Conservation (phyloP, 2,797 vertebrate species). For the Novumbra hubbsi region DNA sequence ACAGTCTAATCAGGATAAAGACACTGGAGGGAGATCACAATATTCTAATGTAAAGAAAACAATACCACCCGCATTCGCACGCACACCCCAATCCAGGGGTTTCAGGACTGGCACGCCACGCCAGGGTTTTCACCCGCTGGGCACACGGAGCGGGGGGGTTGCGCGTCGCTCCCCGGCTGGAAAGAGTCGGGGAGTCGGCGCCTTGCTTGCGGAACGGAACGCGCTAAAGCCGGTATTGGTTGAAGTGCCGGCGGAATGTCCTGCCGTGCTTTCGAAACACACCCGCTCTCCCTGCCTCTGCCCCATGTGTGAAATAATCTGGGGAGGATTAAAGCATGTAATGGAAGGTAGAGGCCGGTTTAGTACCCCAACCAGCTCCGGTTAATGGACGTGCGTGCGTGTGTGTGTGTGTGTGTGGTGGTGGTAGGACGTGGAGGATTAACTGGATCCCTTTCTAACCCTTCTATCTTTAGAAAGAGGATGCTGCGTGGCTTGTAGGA, state of each 20-base stretch:
- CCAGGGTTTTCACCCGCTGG: not conserved
- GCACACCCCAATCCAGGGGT: no score
- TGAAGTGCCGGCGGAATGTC: not conserved
- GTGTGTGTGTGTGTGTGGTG: not conserved
- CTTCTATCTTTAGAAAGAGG: not conserved
- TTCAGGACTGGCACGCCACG: not conserved
- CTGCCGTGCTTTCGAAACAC: not conserved
- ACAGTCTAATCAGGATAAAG: slow-evolving; percentile 33
- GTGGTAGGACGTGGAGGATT: not conserved
- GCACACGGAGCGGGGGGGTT: not conserved
- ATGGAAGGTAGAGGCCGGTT: no score
- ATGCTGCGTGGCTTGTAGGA: not conserved
- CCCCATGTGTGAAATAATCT: not conserved
- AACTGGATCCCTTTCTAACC: not conserved
- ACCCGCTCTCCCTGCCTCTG: not conserved
- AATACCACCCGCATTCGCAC: no score
- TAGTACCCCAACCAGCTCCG: no score
- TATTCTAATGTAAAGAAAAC: slow-evolving; percentile 15
- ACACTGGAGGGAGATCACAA: slow-evolving; percentile 26
- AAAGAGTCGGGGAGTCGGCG: not conserved
- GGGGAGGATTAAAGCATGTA: no score
- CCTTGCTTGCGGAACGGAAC: not conserved
- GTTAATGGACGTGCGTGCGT: not conserved
- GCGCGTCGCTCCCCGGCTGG: not conserved
- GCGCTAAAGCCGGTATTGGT: not conserved